Evolutionary conservation across 2,888 invertebrate genomes (phyloP).

Genomic region (Drosophila anomalata): DNA sequence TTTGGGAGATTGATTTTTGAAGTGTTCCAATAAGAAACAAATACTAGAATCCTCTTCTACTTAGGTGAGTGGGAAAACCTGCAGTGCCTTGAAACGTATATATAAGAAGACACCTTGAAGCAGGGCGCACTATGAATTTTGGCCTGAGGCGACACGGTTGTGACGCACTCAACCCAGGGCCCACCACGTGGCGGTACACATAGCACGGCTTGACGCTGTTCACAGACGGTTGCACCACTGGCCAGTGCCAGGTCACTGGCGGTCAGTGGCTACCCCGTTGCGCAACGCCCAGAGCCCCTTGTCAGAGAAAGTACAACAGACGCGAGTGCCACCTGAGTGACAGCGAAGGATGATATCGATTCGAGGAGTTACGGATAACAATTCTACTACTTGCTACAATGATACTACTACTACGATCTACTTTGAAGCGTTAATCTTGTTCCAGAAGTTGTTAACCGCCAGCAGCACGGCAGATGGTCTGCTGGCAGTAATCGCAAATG

Average conservation of each 20-base stretch:
- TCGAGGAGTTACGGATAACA: neutral
- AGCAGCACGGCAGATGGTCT: slow-evolving; percentile 27
- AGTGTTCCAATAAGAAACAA: neutral
- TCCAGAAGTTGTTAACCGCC: slow-evolving; percentile 69
- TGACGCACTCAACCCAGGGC: slow-evolving; percentile 81
- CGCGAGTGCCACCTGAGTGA: slow-evolving; percentile 22
- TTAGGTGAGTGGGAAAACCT: slow-evolving; percentile 66
- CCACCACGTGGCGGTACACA: slow-evolving; percentile 83
- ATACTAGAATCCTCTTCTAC: neutral
- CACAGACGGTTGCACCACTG: slow-evolving; percentile 83
- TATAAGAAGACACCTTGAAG: slow-evolving; percentile 56
- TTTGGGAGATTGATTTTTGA: no score
- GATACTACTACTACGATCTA: neutral
- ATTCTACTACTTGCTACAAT: neutral
- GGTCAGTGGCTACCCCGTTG: slow-evolving; percentile 83
- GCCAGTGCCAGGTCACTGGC: slow-evolving; percentile 81
- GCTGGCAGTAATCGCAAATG: slow-evolving; percentile 62
- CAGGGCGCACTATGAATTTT: slow-evolving; percentile 83
- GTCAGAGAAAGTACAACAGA: slow-evolving; percentile 4
- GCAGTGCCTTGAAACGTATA: slow-evolving; percentile 66
- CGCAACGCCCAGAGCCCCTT: slow-evolving; percentile 83
- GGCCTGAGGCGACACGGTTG: slow-evolving; percentile 81
- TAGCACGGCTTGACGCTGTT: slow-evolving; percentile 82
- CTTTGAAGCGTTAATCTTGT: slow-evolving; percentile 34
- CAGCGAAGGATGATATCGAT: slow-evolving; percentile 8